phyloP scores from a whole-genome alignment of 2,888 invertebrate genomes.

The Hypena proboscidalis region DNA sequence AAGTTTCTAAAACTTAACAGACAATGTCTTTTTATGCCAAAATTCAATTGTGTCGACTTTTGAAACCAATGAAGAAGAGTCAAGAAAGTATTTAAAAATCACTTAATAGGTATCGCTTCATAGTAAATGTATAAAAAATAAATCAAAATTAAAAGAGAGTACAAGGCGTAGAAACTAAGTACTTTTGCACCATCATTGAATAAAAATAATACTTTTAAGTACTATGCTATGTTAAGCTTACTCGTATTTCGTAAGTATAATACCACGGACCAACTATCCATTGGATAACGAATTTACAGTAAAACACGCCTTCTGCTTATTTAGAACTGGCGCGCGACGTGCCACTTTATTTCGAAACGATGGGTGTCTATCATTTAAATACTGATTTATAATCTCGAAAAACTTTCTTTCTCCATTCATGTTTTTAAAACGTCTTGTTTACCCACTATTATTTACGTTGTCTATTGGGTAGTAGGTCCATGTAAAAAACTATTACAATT shows the following conservation, averaged over 20 bases:
- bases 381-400: too few relatives aligned
- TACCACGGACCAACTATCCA: too few relatives aligned
- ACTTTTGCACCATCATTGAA: conserved; percentile 37
- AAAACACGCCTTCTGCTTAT: too few relatives aligned
- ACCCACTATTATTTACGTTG: too few relatives aligned
- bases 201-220: conserved; percentile 41
- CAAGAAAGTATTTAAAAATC: conserved; percentile 2
- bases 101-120: conserved; percentile 25
- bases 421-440: too few relatives aligned
- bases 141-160: conserved; percentile 27
- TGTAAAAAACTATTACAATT: conserved; percentile 23
- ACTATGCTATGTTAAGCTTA: conserved; percentile 44
- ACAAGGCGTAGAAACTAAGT: conserved; percentile 36
- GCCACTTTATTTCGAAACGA: too few relatives aligned
- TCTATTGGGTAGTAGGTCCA: too few relatives aligned
- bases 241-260: conserved; percentile 15
- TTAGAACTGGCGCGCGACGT: too few relatives aligned
- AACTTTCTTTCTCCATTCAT: too few relatives aligned
- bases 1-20: too few relatives aligned
- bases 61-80: background rate
- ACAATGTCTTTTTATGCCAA: background rate
- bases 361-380: too few relatives aligned
- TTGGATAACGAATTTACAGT: too few relatives aligned
- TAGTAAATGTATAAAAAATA: conserved; percentile 17
- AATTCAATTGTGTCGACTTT: background rate